Conservation (phyloP, 2,888 invertebrate species). For the Lobophora halterata region DNA sequence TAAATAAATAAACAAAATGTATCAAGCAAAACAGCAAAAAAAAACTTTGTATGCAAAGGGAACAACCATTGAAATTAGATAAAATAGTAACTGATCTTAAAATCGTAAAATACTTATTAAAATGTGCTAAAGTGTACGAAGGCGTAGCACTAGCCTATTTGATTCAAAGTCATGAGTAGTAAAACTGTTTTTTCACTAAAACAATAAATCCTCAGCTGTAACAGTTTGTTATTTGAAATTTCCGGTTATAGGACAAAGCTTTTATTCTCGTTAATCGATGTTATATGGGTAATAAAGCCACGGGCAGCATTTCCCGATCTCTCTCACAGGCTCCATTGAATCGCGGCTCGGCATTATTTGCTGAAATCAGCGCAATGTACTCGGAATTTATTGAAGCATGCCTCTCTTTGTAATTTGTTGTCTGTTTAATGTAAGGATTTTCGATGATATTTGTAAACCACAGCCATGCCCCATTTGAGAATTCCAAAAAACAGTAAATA, state of each 20-base stretch:
- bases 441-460: too few species aligned
- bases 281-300: conserved; percentile 17
- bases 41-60: too few species aligned
- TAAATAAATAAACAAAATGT: too few species aligned
- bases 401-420: conserved; percentile 18
- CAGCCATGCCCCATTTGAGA: too few species aligned
- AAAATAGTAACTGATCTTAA: too few species aligned
- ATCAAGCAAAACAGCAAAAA: too few species aligned
- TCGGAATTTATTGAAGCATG: conserved; percentile 32
- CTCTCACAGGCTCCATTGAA: conserved; percentile 36
- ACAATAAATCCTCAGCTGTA: background rate
- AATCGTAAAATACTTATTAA: too few species aligned
- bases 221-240: conserved; percentile 3
- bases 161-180: too few species aligned
- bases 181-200: background rate
- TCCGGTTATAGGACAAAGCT: conserved; percentile 13
- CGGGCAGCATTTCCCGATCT: conserved; percentile 32
- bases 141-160: too few species aligned
- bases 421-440: conserved; percentile 8
- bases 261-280: conserved; percentile 18
- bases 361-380: conserved; percentile 8
- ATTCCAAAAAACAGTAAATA: too few species aligned
- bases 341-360: conserved; percentile 29
- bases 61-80: too few species aligned
- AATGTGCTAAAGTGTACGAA: too few species aligned